Percentiles rank a stretch among this genome's conserved stretches.
These are phyloP conservation scores for Eupsilia transversa DNA, from an alignment of 2,888 invertebrate genomes.

Conservation along the genomic window DNA sequence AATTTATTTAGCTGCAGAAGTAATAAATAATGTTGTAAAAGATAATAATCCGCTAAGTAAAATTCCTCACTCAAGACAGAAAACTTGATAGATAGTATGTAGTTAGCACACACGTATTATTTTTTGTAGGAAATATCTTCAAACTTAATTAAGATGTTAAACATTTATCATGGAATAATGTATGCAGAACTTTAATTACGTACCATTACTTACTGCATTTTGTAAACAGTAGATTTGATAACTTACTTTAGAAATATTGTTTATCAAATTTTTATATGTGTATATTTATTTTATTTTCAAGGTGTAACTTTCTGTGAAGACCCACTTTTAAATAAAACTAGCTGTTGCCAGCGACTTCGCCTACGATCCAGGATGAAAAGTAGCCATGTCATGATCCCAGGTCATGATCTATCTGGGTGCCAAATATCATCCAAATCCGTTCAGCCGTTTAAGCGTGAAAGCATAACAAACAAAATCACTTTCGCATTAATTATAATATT, in stretches of 20 bases:
- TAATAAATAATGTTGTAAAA: conserved; percentile 29
- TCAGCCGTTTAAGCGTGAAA: not conserved
- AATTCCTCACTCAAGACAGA: conserved; percentile 20
- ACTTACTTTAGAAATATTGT: not conserved
- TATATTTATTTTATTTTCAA: not conserved
- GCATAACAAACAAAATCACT: not conserved
- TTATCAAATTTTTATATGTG: not conserved
- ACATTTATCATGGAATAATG: conserved; percentile 26
- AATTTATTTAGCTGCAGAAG: conserved; percentile 4
- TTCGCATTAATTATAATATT: not conserved
- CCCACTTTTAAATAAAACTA: not conserved
- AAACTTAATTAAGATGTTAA: conserved; percentile 48
- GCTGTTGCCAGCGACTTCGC: not conserved
- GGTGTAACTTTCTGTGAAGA: not conserved
- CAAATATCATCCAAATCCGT: not conserved
- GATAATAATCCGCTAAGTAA: conserved; percentile 25
- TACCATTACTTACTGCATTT: not conserved
- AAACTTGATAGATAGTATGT: conserved; percentile 29
- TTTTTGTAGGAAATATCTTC: conserved; percentile 53
- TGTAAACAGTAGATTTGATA: not conserved
- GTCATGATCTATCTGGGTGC: not conserved
- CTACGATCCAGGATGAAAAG: not conserved
- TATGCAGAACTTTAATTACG: conserved; percentile 20
- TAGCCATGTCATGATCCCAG: not conserved
- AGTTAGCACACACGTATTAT: conserved; percentile 12